Percentiles rank a stretch among this genome's conserved stretches.
Evolutionary conservation across 2,113 vertebrate species (phyloP).

Genomic region (Sakesphorus luctuosus): DNA sequence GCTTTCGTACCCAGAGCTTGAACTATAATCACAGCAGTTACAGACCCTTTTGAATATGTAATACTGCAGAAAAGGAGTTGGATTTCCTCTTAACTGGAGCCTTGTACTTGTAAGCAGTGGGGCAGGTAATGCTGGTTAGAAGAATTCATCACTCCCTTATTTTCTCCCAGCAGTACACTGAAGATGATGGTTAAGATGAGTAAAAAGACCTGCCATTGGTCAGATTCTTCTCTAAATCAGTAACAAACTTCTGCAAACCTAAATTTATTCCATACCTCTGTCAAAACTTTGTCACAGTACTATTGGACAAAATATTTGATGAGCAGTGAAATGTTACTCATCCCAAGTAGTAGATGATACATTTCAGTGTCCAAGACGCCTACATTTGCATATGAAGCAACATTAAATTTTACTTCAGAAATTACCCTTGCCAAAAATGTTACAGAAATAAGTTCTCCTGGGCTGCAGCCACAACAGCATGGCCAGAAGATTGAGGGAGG

Average conservation of each 20-base stretch:
- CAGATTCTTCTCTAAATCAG: not conserved
- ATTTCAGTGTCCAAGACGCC: not conserved
- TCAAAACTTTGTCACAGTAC: not conserved
- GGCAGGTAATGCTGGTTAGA: not conserved
- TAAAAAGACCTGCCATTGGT: not conserved
- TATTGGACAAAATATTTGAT: not conserved
- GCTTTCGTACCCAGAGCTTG: not conserved
- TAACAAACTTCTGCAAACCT: not conserved
- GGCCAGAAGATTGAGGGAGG: not conserved
- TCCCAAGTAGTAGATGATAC: not conserved
- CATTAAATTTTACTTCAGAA: not conserved
- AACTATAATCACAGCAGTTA: not conserved
- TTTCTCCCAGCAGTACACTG: not conserved
- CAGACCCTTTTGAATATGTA: not conserved
- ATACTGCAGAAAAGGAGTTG: not conserved
- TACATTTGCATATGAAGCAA: not conserved
- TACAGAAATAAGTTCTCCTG: not conserved
- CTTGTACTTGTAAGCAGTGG: accelerated
- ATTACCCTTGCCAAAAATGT: accelerated
- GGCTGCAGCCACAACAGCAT: not conserved
- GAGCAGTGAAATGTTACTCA: not conserved
- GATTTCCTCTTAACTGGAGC: not conserved
- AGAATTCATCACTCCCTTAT: not conserved
- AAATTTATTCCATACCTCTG: not conserved
- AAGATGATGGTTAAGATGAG: not conserved